phyloP scores from a whole-genome alignment of 2,888 invertebrate species.

The Tineola bisselliella region DNA sequence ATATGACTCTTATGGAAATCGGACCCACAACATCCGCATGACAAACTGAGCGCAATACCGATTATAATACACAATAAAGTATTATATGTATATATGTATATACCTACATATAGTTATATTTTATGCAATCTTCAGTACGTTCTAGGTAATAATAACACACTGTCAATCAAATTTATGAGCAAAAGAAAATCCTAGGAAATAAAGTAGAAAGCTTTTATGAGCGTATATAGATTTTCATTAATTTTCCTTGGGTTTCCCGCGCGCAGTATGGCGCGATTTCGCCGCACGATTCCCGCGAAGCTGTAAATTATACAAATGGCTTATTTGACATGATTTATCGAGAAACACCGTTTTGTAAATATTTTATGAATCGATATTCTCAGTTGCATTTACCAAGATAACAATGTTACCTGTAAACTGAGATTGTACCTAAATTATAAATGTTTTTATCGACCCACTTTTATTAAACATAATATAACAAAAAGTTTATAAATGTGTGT shows the following conservation, averaged over 20 bases:
- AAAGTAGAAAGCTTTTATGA: slow-evolving; percentile 1
- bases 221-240: slow-evolving; percentile 11
- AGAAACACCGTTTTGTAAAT: slow-evolving; percentile 24
- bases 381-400: background rate
- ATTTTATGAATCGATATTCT: slow-evolving; percentile 10
- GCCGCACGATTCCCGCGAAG: slow-evolving; percentile 25
- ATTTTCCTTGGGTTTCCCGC: slow-evolving; percentile 8
- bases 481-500: too few species aligned
- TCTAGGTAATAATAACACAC: background rate
- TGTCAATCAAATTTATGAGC: background rate
- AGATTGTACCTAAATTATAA: background rate
- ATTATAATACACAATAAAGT: too few species aligned
- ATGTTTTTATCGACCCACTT: too few species aligned
- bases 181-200: background rate
- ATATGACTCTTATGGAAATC: too few species aligned
- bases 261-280: slow-evolving; percentile 22
- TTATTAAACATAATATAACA: too few species aligned
- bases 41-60: too few species aligned
- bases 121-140: too few species aligned
- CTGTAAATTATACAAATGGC: slow-evolving; percentile 40
- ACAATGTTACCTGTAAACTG: background rate
- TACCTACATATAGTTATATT: too few species aligned
- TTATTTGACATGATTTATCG: slow-evolving; percentile 37
- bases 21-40: too few species aligned
- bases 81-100: too few species aligned